phyloP scores from a whole-genome alignment of 2,797 vertebrate genomes.

The Rhinophrynus dorsalis region DNA sequence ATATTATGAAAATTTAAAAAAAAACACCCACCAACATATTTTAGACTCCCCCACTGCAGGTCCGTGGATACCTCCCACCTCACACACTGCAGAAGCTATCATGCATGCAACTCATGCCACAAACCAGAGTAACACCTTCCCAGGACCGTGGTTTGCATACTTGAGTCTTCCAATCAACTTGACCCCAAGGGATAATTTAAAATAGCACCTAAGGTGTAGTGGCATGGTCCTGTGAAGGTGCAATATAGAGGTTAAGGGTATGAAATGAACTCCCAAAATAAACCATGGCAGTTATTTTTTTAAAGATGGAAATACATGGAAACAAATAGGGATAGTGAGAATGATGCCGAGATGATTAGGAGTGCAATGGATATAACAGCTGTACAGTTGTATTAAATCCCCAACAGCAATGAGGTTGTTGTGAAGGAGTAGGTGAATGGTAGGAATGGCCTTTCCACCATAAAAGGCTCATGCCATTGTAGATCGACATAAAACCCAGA shows the following conservation, averaged over 20 bases:
- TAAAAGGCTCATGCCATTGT: not conserved
- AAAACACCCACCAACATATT: too few species aligned
- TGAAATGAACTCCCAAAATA: slow-evolving; percentile 23
- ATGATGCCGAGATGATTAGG: too few species aligned
- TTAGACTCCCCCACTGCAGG: not conserved
- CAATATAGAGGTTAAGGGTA: not conserved
- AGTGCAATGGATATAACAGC: too few species aligned
- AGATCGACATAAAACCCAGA: not conserved
- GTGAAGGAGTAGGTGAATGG: not conserved
- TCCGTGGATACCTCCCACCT: not conserved
- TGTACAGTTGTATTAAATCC: too few species aligned
- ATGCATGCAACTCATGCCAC: slow-evolving; percentile 39
- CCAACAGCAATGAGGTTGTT: too few species aligned
- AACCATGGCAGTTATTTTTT: not conserved
- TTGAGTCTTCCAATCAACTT: not conserved
- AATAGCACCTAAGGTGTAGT: not conserved
- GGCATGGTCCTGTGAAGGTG: slow-evolving; percentile 34
- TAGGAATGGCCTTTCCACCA: not conserved
- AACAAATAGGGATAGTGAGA: not conserved
- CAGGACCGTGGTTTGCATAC: slow-evolving; percentile 20
- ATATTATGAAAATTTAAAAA: too few species aligned
- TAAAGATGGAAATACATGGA: slow-evolving; percentile 4
- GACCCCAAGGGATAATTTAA: not conserved
- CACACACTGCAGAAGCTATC: slow-evolving; percentile 21
- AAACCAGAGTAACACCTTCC: slow-evolving; percentile 21